A percentile compares a stretch with the other conserved stretches of the same genome.
phyloP scores from a whole-genome alignment of 2,797 vertebrate genomes.

The Paramormyrops hopkinsi region DNA sequence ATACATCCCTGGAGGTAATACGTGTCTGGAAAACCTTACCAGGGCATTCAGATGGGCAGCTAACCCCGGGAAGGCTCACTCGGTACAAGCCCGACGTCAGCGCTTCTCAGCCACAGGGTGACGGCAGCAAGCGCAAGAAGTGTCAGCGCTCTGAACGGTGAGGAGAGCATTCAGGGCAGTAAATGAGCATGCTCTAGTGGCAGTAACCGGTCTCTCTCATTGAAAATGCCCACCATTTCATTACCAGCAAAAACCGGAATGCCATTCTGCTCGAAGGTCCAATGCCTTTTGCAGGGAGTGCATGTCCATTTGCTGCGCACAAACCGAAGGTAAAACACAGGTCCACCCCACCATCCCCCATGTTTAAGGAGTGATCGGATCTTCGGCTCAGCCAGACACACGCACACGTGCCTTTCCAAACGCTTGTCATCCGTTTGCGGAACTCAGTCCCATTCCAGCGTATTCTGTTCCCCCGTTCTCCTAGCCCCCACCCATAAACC shows the following conservation, averaged over 20 bases:
- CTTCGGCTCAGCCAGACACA: not conserved
- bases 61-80: conserved; percentile 17
- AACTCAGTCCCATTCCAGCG: not conserved
- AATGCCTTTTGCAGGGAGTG: not conserved
- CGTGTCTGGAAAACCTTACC: not conserved
- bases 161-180: not conserved
- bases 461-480: not conserved
- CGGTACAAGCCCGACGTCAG: conserved; percentile 23
- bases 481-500: not conserved
- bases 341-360: not conserved
- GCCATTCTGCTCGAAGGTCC: not conserved
- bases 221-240: not conserved
- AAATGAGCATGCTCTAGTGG: not conserved
- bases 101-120: not conserved
- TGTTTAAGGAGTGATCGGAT: not conserved
- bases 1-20: not conserved
- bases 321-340: not conserved
- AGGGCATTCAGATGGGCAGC: not conserved
- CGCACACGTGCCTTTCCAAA: not conserved
- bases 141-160: not conserved
- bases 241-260: not conserved
- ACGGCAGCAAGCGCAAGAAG: not conserved
- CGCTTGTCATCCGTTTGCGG: not conserved
- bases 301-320: not conserved
- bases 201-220: not conserved